Percentiles rank a stretch among this genome's conserved stretches.
phyloP scores from a whole-genome alignment of 2,888 invertebrate genomes.

The Drosophila subsilvestris region DNA sequence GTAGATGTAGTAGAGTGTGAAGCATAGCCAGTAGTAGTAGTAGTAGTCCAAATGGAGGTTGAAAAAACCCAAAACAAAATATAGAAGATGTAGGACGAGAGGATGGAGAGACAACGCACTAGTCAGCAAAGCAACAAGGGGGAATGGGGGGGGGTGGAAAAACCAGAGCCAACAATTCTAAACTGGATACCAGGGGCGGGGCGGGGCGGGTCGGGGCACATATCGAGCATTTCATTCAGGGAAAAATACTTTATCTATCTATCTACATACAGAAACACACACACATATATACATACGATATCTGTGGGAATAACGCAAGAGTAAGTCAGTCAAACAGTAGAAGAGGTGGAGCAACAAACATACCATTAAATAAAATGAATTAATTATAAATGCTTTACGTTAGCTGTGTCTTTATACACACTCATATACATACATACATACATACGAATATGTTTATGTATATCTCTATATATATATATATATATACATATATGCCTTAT shows the following conservation, averaged over 20 bases:
- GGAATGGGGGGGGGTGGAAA: conserved; percentile 3
- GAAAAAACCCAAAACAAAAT: background rate
- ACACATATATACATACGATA: conserved; percentile 36
- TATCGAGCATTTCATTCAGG: conserved; percentile 75
- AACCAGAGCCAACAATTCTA: conserved; percentile 46
- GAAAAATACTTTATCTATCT: conserved; percentile 70
- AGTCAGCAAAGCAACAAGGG: conserved; percentile 49
- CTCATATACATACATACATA: background rate
- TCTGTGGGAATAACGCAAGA: conserved; percentile 50
- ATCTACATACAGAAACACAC: conserved; percentile 19
- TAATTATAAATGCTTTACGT: conserved; percentile 54
- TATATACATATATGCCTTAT: conserved; percentile 18
- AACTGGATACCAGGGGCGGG: conserved; percentile 1
- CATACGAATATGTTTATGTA: conserved; percentile 17
- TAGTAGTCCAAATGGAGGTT: conserved; percentile 1
- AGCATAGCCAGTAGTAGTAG: conserved; percentile 9
- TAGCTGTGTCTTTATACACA: conserved; percentile 33
- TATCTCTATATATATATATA: conserved; percentile 15
- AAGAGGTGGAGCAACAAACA: conserved; percentile 59
- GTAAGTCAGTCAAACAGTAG: conserved; percentile 45
- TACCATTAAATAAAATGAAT: conserved; percentile 72
- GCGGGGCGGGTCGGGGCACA: conserved; percentile 16
- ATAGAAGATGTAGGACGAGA: background rate
- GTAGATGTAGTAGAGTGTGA: background rate
- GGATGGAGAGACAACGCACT: conserved; percentile 49